Evolutionary conservation across 2,888 invertebrate genomes (phyloP).

Genomic region (Callyntrura sp.): DNA sequence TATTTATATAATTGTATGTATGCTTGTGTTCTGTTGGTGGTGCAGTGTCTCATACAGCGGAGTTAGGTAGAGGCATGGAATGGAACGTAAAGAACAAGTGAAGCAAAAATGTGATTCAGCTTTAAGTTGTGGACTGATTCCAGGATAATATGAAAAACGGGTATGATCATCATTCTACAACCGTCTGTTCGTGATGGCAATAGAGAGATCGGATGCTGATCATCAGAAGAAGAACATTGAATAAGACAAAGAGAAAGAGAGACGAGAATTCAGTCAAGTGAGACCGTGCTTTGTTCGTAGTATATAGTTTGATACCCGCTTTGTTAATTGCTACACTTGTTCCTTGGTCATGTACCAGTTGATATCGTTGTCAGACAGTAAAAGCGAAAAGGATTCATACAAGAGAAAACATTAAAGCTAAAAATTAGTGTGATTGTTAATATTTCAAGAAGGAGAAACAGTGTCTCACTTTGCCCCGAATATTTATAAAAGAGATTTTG

Average conservation of each 20-base stretch:
- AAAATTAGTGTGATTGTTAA: too few relatives aligned
- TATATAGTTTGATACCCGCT: slow-evolving; percentile 42
- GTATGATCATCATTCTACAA: slow-evolving; percentile 33
- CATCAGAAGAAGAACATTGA: slow-evolving; percentile 36
- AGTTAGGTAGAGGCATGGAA: background rate
- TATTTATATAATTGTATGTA: slow-evolving; percentile 25
- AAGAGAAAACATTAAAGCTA: background rate
- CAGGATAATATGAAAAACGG: slow-evolving; percentile 37
- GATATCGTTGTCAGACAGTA: background rate
- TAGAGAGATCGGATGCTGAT: background rate
- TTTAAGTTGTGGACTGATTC: slow-evolving; percentile 15
- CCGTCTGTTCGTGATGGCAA: slow-evolving; percentile 3
- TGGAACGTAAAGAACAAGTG: too few relatives aligned
- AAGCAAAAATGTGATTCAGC: slow-evolving; percentile 18
- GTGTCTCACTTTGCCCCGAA: too few relatives aligned
- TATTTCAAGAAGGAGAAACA: too few relatives aligned
- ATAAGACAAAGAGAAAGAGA: background rate
- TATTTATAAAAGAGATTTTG: too few relatives aligned
- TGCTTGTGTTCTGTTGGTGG: background rate
- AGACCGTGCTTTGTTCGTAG: background rate
- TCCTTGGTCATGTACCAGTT: slow-evolving; percentile 65
- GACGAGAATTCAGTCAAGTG: background rate
- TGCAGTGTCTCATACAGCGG: too few relatives aligned
- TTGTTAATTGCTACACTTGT: slow-evolving; percentile 54
- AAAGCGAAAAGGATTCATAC: background rate